Evolutionary conservation across 2,888 invertebrate species (phyloP).

Genomic region (Polyploca ridens): DNA sequence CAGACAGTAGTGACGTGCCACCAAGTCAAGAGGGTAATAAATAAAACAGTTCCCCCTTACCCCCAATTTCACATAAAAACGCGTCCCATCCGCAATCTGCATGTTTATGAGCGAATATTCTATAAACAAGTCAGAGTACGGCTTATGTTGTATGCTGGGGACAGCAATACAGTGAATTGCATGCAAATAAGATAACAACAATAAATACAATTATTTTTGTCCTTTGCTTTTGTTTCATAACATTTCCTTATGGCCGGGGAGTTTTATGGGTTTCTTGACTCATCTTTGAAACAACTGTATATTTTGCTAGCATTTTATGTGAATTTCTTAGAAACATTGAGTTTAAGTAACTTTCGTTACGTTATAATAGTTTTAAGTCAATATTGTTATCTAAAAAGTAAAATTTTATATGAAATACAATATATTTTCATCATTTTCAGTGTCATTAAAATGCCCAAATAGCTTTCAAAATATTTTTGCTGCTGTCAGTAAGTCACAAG

Average conservation of each 20-base stretch:
- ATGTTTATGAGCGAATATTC: conserved; percentile 84
- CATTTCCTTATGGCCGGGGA: conserved; percentile 56
- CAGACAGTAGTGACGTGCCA: conserved; percentile 61
- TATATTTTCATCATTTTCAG: conserved; percentile 18
- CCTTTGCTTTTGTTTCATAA: conserved; percentile 52
- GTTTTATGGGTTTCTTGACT: conserved; percentile 64
- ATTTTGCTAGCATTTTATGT: neutral
- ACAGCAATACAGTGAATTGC: conserved; percentile 78
- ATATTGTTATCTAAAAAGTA: no score
- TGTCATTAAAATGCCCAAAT: conserved; percentile 45
- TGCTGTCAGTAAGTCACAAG: conserved; percentile 61
- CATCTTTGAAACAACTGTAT: conserved; percentile 17
- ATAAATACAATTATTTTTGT: conserved; percentile 70
- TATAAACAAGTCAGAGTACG: conserved; percentile 77
- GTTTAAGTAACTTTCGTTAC: neutral
- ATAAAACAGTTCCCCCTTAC: conserved; percentile 80
- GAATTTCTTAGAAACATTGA: neutral
- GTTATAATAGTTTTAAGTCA: no score
- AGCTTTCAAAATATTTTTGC: conserved; percentile 45
- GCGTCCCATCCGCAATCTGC: conserved; percentile 83
- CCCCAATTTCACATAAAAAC: conserved; percentile 81
- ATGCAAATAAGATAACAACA: conserved; percentile 82
- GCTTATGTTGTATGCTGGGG: conserved; percentile 59
- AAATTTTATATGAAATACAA: conserved; percentile 18
- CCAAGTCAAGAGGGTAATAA: conserved; percentile 81